Base-by-base conservation (phyloP, 2,888 invertebrate species). In the Luperina testacea region DNA sequence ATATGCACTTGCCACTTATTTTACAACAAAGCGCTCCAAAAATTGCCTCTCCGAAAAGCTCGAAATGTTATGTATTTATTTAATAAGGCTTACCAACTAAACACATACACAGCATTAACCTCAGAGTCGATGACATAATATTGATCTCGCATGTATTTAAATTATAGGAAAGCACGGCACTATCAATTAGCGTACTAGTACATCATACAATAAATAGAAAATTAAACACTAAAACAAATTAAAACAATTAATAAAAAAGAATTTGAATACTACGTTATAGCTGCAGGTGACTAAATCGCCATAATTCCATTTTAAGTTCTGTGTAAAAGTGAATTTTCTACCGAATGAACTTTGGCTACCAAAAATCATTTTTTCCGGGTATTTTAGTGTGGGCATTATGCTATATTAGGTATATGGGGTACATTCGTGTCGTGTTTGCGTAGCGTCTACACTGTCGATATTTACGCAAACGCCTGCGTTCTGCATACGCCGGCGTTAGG, bases 391-490 rank as follows among this genome's bases (percentile, higher is more conserved):
- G 59, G 17, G 57, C 20, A 48, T 20, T 38, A 27, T 45, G 51
- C 11, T 59, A 53, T 73, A 45, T 82, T 32, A 72, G 59, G 51
- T 64, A 68, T 17, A 68, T 17, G 57, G 42, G 68, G 15, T 53
- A 72, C 53, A 69, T 61, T 32, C 68, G 74, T 67, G 67, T 63
- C 64, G 24, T 67, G 71, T 77, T 84, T 86, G 75, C 68, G 38
- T 20, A 76, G 64, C 64, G 77, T 72, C 74, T 68, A 78, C 76
- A 83, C 65, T 42, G 69, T 17, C 48, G 69, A 80, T 77, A 82
- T 82, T 86, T 75, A 80, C 72, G 45, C 67, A 69, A 77, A 77
- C 63, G 72, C 72, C 38, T 57, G 71, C 63, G 45, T 79, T 78
- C 67, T 70, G 70, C 67, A 84, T 67, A 78, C 65, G 65, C 24